Evolutionary conservation across 2,113 vertebrate genomes (phyloP), one percentile per base, ranked within the genome.

Genomic region (Nerophis ophidion): DNA sequence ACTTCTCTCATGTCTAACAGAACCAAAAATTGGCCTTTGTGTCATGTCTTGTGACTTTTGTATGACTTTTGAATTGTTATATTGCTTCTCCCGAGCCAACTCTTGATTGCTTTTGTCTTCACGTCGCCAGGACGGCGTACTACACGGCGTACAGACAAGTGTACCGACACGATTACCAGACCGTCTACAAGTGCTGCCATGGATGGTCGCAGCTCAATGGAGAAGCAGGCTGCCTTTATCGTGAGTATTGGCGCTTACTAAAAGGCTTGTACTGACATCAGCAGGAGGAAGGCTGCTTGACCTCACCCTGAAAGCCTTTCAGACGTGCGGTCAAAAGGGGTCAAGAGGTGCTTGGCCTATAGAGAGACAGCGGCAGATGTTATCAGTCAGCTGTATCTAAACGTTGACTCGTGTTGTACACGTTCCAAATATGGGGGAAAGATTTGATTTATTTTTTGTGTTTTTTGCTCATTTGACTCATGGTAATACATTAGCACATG

Each of bases 171-270:
- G 89, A 87, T 17, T 74, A 88, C 63, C 91, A 86, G 58, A 89
- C 85, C 0, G 81, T 89, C 0, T 85, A 91, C 81, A 87, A 89
- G 72, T 98, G 96, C 57, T 98, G 95, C 64, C 86, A 86, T 0
- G 94, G 95, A 7, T 98, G 95, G 95, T 87, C 89, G 46, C 94
- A 89, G 70, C 92, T 82, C 2, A 84, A 90, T 0, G 90, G 87
- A 0, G 91, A 92, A 5, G 81, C 83, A 0, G 96, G 94, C 48
- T 98, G 96, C 47, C 86, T 94, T 13, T 89, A 93, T 63, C 81
- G 95, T 98, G 83, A 96, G 95, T 96, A 59, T 26, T 12, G 2
- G 12, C 60, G 50, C 61, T 66, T 59, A n/a, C 36, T 45, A 1
- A 67, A 36, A 53, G 15, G 57, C 15, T 38, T 63, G 58, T 62